Conservation (phyloP, 2,797 vertebrate species). For the Pygocentrus nattereri region DNA sequence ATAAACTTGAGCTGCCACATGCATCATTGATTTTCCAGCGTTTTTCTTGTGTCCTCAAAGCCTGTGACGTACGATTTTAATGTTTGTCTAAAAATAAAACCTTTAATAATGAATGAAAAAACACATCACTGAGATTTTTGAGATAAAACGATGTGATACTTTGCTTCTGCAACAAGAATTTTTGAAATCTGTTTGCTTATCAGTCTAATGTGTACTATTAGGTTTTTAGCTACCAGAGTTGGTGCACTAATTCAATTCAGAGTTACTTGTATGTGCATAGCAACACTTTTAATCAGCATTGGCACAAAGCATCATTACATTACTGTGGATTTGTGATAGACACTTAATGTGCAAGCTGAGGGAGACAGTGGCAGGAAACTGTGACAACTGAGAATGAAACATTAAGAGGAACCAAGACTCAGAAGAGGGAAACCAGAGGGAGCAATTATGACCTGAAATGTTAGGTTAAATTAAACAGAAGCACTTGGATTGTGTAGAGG, state of each 20-base stretch:
- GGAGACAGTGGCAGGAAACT: background rate
- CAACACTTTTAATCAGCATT: background rate
- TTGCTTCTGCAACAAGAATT: too few species aligned
- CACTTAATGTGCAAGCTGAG: background rate
- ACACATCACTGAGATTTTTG: background rate
- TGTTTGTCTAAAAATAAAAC: conserved; percentile 1
- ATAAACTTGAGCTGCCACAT: conserved; percentile 21
- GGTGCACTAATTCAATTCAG: too few species aligned
- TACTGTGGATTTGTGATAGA: background rate
- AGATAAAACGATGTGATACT: background rate
- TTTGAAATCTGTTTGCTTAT: too few species aligned
- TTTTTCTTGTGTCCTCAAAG: background rate
- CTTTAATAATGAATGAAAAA: background rate
- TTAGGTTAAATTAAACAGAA: too few species aligned
- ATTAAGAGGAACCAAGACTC: background rate
- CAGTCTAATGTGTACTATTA: too few species aligned
- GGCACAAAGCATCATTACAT: background rate
- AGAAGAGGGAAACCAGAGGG: background rate
- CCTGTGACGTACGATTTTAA: background rate
- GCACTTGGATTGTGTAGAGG: too few species aligned
- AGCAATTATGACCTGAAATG: background rate
- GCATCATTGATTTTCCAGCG: conserved; percentile 5
- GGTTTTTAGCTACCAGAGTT: too few species aligned
- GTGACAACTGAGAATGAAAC: too few species aligned
- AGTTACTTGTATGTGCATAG: background rate